Evolutionary conservation across 1,140 invertebrate species (phyloP), one percentile per base, ranked within the genome.

Genomic region (Camponotus floridanus): DNA sequence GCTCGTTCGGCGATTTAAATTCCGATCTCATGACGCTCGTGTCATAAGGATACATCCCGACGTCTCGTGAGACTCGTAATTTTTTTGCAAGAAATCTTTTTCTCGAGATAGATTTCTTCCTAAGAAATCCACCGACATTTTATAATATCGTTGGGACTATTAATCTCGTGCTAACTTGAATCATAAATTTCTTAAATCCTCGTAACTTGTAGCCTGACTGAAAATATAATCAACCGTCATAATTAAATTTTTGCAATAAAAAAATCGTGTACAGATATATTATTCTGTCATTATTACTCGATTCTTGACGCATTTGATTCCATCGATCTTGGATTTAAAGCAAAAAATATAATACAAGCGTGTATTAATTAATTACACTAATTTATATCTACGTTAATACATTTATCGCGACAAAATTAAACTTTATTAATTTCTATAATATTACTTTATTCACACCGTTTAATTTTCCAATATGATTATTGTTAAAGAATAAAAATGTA

Each of bases 1-100:
- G 79, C 55, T 61, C 45, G 33, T 79, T 55, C 42, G 78, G 48
- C 18, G 68, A 83, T 83, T 83, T 83, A 83, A 83, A 83, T 83
- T 83, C 79, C 79, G 1, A 83, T 83, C 79, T 74, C 79, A 57
- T 83, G 79, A 83, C 79, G 55, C 36, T 55, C 31, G 9, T 26
- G 67, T 73, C 31, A 21, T 65, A 86, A 86, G 42, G 33, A 73
- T 81, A 31, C 39, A 39, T 86, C 33, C 36, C 31, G 15, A 68
- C 42, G 36, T 71, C 36, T 39, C 33, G 42, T 33, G 68, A 39
- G 68, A 36, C 15, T 33, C 13, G 39, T 36, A 74, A 83, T 26
- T 26, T 26, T 26, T 26, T 26, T 26, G 26, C 26, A 83, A 83
- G 33, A 62, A 4, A 39, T 39, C 26, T 26, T 26, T 48, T 48